Evolutionary conservation across 2,113 vertebrate genomes (phyloP).

Genomic region (Sinocyclocheilus rhinocerous): DNA sequence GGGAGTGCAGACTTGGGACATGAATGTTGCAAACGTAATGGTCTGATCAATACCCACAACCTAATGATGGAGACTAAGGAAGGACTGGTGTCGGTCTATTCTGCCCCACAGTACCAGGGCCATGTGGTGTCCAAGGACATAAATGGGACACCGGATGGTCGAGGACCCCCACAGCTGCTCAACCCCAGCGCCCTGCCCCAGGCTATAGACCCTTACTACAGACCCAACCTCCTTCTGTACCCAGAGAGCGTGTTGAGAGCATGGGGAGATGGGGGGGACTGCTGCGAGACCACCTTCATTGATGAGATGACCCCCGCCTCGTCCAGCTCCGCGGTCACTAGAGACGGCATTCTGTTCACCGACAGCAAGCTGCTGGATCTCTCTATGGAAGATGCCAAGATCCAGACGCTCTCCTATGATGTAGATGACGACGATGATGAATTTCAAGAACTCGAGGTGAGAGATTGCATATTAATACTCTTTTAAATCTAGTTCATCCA

Average conservation of each 20-base stretch:
- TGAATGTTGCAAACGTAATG: constrained; percentile 77
- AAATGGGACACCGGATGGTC: constrained; percentile 65
- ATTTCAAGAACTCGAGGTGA: constrained; percentile 93
- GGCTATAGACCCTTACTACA: constrained; percentile 78
- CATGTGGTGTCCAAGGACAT: constrained; percentile 69
- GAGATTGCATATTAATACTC: constrained; percentile 40
- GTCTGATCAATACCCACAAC: constrained; percentile 86
- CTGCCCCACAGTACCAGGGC: constrained; percentile 83
- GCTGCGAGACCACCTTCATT: constrained; percentile 94
- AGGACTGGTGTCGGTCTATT: constrained; percentile 82
- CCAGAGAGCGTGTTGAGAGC: constrained; percentile 81
- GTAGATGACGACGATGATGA: constrained; percentile 90
- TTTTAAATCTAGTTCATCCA: not conserved
- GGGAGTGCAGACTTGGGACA: constrained; percentile 60
- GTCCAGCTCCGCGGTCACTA: constrained; percentile 76
- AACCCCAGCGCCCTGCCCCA: constrained; percentile 84
- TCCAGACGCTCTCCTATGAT: constrained; percentile 89
- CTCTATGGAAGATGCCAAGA: constrained; percentile 82
- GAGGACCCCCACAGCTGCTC: constrained; percentile 81
- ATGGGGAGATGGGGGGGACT: constrained; percentile 83
- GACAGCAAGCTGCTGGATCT: constrained; percentile 87
- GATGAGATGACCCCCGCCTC: constrained; percentile 80
- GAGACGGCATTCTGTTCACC: constrained; percentile 80
- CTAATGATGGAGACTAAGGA: constrained; percentile 80
- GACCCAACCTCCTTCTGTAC: constrained; percentile 85